Evolutionary conservation across 2,113 vertebrate species (phyloP).

Genomic region (Indri indri): DNA sequence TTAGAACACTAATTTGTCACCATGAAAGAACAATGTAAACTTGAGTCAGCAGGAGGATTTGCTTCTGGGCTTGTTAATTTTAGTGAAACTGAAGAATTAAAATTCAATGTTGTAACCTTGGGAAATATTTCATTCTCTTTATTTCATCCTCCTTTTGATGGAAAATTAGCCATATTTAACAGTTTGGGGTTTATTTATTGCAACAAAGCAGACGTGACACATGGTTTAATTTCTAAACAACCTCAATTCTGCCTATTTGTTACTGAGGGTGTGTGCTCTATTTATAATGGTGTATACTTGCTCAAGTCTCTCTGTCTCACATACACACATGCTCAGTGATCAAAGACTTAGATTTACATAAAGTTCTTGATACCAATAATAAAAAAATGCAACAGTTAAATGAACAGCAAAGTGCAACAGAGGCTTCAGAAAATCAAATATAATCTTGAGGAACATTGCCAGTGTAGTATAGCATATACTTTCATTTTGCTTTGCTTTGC

Average conservation of each 20-base stretch:
- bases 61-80: slow-evolving; percentile 32
- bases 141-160: not conserved
- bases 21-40: slow-evolving; percentile 40
- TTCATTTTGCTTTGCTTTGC: slow-evolving; percentile 75
- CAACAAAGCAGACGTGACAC: slow-evolving; percentile 47
- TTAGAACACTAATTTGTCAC: slow-evolving; percentile 61
- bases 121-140: slow-evolving; percentile 32
- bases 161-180: slow-evolving; percentile 19
- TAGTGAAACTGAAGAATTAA: not conserved
- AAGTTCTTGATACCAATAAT: slow-evolving; percentile 46
- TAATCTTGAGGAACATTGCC: slow-evolving; percentile 44
- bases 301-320: slow-evolving; percentile 31
- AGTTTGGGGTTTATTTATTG: slow-evolving; percentile 37
- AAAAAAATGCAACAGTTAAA: slow-evolving; percentile 41
- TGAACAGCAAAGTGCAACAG: slow-evolving; percentile 30
- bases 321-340: not conserved
- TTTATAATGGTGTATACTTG: not conserved
- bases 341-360: slow-evolving; percentile 43
- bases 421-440: slow-evolving; percentile 50
- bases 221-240: slow-evolving; percentile 54
- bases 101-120: not conserved
- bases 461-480: slow-evolving; percentile 30
- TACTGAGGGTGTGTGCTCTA: not conserved
- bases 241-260: slow-evolving; percentile 14
- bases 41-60: slow-evolving; percentile 30